phyloP scores from a whole-genome alignment of 2,113 vertebrate genomes.

The Acinonyx jubatus region DNA sequence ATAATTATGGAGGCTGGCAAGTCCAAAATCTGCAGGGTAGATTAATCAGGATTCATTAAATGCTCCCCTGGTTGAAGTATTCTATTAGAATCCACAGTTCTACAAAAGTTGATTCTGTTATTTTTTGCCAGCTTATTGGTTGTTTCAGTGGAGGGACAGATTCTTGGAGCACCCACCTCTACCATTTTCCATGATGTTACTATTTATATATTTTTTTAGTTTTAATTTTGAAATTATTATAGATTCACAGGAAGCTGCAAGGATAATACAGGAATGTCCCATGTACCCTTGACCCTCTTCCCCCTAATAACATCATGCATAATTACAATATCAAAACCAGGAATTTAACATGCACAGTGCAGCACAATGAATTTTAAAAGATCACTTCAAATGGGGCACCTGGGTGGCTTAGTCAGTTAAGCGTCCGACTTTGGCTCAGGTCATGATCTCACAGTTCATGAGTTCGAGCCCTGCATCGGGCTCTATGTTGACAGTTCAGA shows the following conservation, averaged over 20 bases:
- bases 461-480: too few species aligned
- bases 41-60: not conserved
- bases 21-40: not conserved
- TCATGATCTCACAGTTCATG: too few species aligned
- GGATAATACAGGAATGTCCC: not conserved
- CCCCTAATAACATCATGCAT: not conserved
- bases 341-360: not conserved
- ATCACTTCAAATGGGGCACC: not conserved
- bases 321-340: not conserved
- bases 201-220: not conserved
- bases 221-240: constrained; percentile 33
- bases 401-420: too few species aligned
- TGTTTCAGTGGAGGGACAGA: not conserved
- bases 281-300: not conserved
- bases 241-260: not conserved
- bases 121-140: not conserved
- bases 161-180: not conserved
- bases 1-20: not conserved
- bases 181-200: not conserved
- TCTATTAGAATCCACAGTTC: not conserved
- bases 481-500: too few species aligned
- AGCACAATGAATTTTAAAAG: not conserved
- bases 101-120: not conserved
- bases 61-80: not conserved
- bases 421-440: too few species aligned